Base-by-base conservation (phyloP, 2,888 invertebrate species). In the Spisula solida region DNA sequence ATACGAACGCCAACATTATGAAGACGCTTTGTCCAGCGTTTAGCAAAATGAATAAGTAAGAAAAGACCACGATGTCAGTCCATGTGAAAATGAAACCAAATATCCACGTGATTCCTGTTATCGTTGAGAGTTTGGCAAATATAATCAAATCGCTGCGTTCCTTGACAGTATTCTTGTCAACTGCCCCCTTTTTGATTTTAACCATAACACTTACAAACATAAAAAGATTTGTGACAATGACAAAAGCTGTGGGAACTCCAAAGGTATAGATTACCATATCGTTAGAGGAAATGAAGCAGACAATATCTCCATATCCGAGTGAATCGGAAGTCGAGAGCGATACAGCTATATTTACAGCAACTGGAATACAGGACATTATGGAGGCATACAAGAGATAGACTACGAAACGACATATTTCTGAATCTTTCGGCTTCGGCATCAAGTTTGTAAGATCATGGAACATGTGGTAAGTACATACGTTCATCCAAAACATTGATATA, bases 1-100 rank as follows among this genome's bases (percentile, higher is more conserved):
- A 56, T n/a, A 56, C 18, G 18, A 56, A 56, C n/a, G 56, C 56
- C 6, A 56, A 20, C 56, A 56, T 56, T 6, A 56, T 25, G 75
- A 80, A 80, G 18, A 80, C 80, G 18, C 80, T 47, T 25, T 80
- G 80, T 1, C 80, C 41, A 47, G 80, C 80, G 20, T 80, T 80
- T 4, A 80, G 20, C 10, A 80, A 47, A 41, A 80, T 80, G 41
- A 80, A 80, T 20, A 80, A 18, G 20, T 80, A 80, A 41, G 80
- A 41, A 25, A 80, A 47, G 12, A n/a, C 41, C 8, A 47, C 25
- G 20, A 34, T 12, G 12, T 47, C 80, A 47, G 48, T 41, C 80
- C 47, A 80, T 18, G 18, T 47, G 20, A 41, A 34, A 2, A 80
- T 14, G n/a, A 80, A 47, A 10, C 80, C 80, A 80, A 80, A 80